Evolutionary conservation across 2,797 vertebrate genomes (phyloP).

Genomic region (Peromyscus aztecus): DNA sequence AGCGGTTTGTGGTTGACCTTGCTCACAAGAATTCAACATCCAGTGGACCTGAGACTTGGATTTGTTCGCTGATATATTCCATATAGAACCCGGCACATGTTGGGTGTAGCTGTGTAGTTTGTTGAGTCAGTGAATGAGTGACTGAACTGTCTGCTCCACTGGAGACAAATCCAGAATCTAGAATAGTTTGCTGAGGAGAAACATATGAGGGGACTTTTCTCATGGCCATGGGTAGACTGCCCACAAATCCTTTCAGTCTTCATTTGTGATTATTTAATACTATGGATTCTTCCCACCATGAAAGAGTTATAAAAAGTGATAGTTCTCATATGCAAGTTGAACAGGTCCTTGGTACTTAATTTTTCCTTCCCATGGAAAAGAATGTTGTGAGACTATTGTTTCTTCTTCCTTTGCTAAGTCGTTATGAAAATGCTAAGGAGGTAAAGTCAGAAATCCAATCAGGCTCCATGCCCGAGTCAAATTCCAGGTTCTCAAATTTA

Average conservation of each 20-base stretch:
- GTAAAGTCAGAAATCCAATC: neutral
- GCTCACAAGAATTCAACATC: neutral
- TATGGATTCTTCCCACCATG: neutral
- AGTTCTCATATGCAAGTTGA: conserved; percentile 13
- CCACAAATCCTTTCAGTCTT: neutral
- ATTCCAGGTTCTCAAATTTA: neutral
- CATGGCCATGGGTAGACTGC: neutral
- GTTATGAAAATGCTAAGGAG: conserved; percentile 59
- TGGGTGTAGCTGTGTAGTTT: fast-evolving
- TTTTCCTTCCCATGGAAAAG: conserved; percentile 52
- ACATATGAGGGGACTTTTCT: neutral
- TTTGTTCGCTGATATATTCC: neutral
- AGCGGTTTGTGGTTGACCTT: neutral
- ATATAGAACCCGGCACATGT: neutral
- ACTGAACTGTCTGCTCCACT: no score
- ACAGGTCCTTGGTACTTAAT: conserved; percentile 24
- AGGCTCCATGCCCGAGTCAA: neutral
- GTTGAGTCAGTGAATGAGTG: neutral
- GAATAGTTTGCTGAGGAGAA: neutral
- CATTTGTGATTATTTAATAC: neutral
- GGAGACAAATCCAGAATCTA: neutral
- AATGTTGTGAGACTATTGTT: neutral
- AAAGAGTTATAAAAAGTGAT: conserved; percentile 1
- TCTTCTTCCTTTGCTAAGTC: conserved; percentile 48
- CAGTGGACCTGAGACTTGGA: neutral